Percentiles rank a stretch among this genome's conserved stretches.
Evolutionary conservation across 2,888 invertebrate species (phyloP).

Genomic region (Lissocephala sabroskyi): DNA sequence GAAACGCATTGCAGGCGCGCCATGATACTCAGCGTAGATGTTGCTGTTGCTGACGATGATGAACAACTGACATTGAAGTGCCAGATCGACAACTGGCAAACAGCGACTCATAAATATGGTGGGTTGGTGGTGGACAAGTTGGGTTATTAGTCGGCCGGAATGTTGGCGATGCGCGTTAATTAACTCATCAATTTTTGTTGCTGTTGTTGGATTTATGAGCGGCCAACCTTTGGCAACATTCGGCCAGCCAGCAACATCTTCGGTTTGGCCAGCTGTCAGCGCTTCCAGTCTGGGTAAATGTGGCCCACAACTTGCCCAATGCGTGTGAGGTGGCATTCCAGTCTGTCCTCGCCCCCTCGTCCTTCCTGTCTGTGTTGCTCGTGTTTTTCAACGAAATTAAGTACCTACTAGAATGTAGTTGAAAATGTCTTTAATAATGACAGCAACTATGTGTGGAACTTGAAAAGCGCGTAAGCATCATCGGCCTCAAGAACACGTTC

Average conservation of each 20-base stretch:
- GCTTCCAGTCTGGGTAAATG: conserved; percentile 1
- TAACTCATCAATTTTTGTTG: conserved; percentile 59
- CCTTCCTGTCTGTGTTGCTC: neutral
- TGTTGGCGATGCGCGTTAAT: conserved; percentile 64
- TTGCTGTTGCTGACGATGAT: conserved; percentile 34
- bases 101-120: conserved; percentile 38
- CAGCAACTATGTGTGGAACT: conserved; percentile 64
- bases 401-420: conserved; percentile 65
- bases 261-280: conserved; percentile 10
- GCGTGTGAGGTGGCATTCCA: conserved; percentile 54
- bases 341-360: conserved; percentile 1
- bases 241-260: conserved; percentile 8
- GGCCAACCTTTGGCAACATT: no score
- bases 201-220: no score
- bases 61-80: conserved; percentile 62
- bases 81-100: conserved; percentile 52
- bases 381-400: conserved; percentile 45
- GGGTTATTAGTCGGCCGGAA: conserved; percentile 63
- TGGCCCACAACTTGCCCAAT: conserved; percentile 19
- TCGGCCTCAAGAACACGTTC: conserved; percentile 53
- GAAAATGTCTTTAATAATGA: conserved; percentile 66
- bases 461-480: conserved; percentile 65
- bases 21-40: conserved; percentile 38
- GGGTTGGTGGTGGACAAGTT: conserved; percentile 55
- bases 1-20: conserved; percentile 54